Percentiles rank a stretch among this genome's conserved stretches.
Conservation (phyloP, 2,113 vertebrate genomes). For the Osmerus eperlanus region DNA sequence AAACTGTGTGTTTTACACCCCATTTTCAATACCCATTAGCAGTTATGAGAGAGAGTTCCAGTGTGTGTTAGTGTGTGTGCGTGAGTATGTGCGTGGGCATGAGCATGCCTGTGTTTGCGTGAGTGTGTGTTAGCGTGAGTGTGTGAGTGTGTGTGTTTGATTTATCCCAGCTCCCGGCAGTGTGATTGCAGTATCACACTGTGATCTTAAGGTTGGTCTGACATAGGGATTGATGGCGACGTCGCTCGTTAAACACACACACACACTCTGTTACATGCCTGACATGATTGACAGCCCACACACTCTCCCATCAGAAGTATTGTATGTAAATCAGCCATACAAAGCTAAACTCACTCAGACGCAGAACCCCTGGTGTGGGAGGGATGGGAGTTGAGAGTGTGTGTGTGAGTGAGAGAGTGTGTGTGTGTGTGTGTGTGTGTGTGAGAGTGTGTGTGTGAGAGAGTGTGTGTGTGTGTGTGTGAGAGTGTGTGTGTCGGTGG, state of each 20-base stretch:
- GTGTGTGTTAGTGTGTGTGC: background rate
- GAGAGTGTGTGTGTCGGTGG: too few relatives aligned
- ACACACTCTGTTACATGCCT: background rate
- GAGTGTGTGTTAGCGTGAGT: too few relatives aligned
- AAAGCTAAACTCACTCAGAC: too few relatives aligned
- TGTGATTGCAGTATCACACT: background rate
- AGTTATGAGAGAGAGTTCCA: background rate
- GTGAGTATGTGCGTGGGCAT: constrained; percentile 1
- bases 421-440: too few relatives aligned
- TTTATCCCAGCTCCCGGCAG: background rate
- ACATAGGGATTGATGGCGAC: background rate
- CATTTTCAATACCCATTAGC: constrained; percentile 11
- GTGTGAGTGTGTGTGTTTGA: too few relatives aligned
- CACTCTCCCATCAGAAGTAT: background rate
- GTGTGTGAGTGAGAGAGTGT: too few relatives aligned
- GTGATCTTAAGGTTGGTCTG: constrained; percentile 2
- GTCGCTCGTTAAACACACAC: background rate
- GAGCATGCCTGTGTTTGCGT: background rate
- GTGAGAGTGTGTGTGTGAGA: too few relatives aligned
- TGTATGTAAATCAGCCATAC: too few relatives aligned
- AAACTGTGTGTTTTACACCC: background rate
- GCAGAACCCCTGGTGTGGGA: too few relatives aligned
- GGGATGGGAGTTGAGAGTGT: too few relatives aligned
- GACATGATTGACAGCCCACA: constrained; percentile 1
- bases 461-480: too few relatives aligned